Base-by-base conservation (phyloP, 2,888 invertebrate genomes). In the Gryllus longicercus region DNA sequence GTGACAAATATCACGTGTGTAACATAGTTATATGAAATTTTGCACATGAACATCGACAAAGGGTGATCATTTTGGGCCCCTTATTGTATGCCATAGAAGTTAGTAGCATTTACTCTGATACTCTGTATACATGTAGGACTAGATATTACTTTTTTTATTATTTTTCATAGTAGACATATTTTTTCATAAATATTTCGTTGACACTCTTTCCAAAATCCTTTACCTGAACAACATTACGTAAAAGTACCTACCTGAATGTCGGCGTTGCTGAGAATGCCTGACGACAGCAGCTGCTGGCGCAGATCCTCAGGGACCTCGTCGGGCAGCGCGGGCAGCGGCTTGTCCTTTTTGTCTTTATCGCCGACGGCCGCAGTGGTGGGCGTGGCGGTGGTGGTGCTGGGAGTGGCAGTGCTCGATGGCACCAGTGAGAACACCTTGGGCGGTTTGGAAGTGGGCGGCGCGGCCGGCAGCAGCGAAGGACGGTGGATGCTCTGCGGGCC, bases 291-390 rank as follows among this genome's bases (percentile, higher is more conserved):
- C 84, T 96, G 96, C 85, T 95, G 91, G 75, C 95, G 90, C 77
- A 96, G 89, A 84, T 96, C 96, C 83, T 95, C 95, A 8, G 96
- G 96, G 11, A 96, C 95, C 88, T 96, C 96, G 84, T 95, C 95
- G 16, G 96, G 96, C 76, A 96, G 84, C 78, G 87, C 87, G 1
- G 88, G 88, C 11, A 89, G 83, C 87, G 88, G 81, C 85, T 63
- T 63, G 84, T 91, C 91, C 84, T 90, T 91, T 63, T 87, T 87
- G 80, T 89, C 89, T 79, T 90, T 89, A 81, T 89, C 38, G 38
- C 12, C 63, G 4, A 49, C 89, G 50, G 87, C 85, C 1, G 88
- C 87, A 50, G 88, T 88, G 5, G 86, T 85, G 14, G 86, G 86
- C 80, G 88, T 86, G 83, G 88, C 87, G 51, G 88, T 85, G 49